These are phyloP conservation scores for Noturus placidus DNA, from an alignment of 2,113 vertebrate species.

Conservation along the genomic window DNA sequence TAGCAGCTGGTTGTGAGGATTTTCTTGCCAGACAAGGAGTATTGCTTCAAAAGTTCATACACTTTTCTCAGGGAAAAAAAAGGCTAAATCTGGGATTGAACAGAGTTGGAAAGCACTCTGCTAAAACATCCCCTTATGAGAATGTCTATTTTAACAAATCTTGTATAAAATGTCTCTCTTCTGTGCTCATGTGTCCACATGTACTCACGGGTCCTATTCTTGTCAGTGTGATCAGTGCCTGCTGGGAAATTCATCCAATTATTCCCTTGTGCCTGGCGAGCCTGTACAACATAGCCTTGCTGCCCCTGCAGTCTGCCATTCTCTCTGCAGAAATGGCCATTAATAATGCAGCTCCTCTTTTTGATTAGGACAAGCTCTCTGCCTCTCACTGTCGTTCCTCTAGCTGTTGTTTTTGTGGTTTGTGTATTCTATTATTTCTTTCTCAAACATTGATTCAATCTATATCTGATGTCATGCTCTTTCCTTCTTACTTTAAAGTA, in stretches of 20 bases:
- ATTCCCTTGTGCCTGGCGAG: conserved; percentile 16
- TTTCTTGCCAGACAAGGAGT: neutral
- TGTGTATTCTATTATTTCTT: conserved; percentile 35
- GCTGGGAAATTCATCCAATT: conserved; percentile 38
- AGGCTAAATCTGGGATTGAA: neutral
- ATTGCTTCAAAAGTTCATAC: conserved; percentile 6
- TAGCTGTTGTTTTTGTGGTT: conserved; percentile 51
- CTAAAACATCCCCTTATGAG: neutral
- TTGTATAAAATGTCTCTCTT: conserved; percentile 7
- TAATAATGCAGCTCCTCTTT: conserved; percentile 56
- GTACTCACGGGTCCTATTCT: conserved; percentile 8
- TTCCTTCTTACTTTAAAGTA: neutral
- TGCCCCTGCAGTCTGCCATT: conserved; percentile 17
- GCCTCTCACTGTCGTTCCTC: neutral
- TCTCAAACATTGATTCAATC: conserved; percentile 1
- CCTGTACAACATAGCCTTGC: conserved; percentile 3
- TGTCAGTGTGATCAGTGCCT: conserved; percentile 32
- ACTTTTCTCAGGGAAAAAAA: neutral
- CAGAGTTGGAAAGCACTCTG: neutral
- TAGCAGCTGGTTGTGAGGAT: neutral
- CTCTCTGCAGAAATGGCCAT: conserved; percentile 47
- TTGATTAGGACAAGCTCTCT: conserved; percentile 47
- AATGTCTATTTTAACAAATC: conserved; percentile 23
- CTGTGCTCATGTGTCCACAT: neutral
- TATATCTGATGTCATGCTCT: neutral